Evolutionary conservation across 2,888 invertebrate genomes (phyloP).

Genomic region (Periphyllus acericola): DNA sequence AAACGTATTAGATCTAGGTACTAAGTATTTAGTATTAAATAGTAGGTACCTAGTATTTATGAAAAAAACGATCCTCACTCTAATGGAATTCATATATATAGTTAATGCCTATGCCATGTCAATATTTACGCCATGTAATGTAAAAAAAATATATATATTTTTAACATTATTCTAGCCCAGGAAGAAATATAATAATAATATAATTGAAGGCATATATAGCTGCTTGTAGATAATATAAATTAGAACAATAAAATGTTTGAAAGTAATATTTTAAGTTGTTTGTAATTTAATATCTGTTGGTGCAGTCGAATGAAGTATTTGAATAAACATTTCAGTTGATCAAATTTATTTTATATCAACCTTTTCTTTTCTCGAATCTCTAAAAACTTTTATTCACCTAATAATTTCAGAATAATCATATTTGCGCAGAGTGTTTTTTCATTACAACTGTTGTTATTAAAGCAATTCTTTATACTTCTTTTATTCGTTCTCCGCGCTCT

Average conservation of each 20-base stretch:
- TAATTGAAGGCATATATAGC: too few species aligned
- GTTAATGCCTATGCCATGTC: too few species aligned
- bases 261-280: not conserved
- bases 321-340: not conserved
- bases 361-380: not conserved
- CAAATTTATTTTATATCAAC: not conserved
- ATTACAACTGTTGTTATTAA: not conserved
- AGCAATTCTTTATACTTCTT: slow-evolving; percentile 23
- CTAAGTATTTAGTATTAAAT: too few species aligned
- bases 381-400: slow-evolving; percentile 3
- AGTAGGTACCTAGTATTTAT: too few species aligned
- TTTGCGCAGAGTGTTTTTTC: slow-evolving; percentile 13
- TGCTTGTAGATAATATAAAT: not conserved
- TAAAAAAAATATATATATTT: too few species aligned
- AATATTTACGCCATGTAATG: too few species aligned
- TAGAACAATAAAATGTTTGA: not conserved
- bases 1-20: too few species aligned
- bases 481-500: not conserved
- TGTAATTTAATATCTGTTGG: not conserved
- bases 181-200: too few species aligned
- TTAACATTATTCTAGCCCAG: too few species aligned
- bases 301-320: not conserved
- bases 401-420: slow-evolving; percentile 11
- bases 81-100: too few species aligned
- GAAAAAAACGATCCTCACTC: too few species aligned